These are phyloP conservation scores for Platycheirus albimanus DNA, from an alignment of 2,888 invertebrate genomes.

Conservation along the genomic window DNA sequence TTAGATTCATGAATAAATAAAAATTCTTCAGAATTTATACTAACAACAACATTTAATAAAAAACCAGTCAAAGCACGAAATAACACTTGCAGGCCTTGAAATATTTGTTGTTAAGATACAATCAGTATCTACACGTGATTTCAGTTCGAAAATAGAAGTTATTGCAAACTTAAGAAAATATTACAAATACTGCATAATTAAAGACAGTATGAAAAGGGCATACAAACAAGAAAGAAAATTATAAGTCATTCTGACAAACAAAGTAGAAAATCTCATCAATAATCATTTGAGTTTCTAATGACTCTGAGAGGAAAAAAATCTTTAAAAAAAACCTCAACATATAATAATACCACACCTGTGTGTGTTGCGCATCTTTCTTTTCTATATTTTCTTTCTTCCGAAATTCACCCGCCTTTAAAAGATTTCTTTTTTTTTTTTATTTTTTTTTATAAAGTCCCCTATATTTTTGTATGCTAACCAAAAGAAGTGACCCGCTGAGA, in stretches of 20 bases:
- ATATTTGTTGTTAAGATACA: constrained; percentile 24
- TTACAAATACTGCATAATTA: not conserved
- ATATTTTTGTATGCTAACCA: not conserved
- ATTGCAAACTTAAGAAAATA: not conserved
- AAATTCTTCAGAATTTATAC: constrained; percentile 48
- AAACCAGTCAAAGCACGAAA: constrained; percentile 46
- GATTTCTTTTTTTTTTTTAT: constrained; percentile 8
- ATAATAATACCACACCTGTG: constrained; percentile 24
- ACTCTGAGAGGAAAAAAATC: not conserved
- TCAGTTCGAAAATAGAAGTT: constrained; percentile 11
- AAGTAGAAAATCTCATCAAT: constrained; percentile 29
- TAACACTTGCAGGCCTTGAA: constrained; percentile 69
- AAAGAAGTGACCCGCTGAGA: constrained; percentile 15
- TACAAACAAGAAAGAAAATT: constrained; percentile 4
- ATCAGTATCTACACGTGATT: constrained; percentile 50
- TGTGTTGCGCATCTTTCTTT: not conserved
- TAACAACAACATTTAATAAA: constrained; percentile 2
- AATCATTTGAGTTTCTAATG: constrained; percentile 18
- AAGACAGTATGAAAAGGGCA: not conserved
- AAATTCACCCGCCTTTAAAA: constrained; percentile 29
- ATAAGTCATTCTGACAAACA: constrained; percentile 13
- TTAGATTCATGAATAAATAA: constrained; percentile 38
- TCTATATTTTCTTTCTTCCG: not conserved
- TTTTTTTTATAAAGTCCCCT: not conserved
- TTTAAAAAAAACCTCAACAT: not conserved